Conservation (phyloP, 2,797 vertebrate genomes). For the Ptychadena robeensis region DNA sequence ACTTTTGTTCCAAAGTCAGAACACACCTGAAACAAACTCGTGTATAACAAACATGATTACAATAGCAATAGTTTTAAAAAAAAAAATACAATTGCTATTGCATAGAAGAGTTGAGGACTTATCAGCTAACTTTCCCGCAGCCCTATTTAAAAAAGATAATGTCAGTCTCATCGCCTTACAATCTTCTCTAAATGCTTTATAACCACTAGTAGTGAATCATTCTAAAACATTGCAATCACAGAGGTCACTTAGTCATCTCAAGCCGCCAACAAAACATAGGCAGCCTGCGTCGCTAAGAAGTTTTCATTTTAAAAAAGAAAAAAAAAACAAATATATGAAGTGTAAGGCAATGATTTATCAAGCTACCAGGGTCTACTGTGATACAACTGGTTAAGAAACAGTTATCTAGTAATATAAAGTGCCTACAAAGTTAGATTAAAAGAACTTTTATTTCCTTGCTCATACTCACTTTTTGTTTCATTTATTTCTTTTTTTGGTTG, state of each 20-base stretch:
- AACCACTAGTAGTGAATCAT: conserved; percentile 47
- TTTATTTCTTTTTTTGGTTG: neutral
- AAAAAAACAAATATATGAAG: neutral
- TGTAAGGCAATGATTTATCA: neutral
- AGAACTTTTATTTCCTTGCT: neutral
- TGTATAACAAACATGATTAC: conserved; percentile 3
- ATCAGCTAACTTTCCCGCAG: conserved; percentile 27
- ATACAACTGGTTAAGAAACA: no score
- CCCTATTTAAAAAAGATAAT: conserved; percentile 42
- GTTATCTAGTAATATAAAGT: no score
- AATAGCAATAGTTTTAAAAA: no score
- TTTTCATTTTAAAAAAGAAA: conserved; percentile 13
- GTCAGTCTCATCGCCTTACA: conserved; percentile 40
- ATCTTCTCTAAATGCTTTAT: conserved; percentile 52
- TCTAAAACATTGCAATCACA: conserved; percentile 53
- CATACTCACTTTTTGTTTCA: no score
- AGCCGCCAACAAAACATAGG: conserved; percentile 16
- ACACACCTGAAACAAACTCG: conserved; percentile 17
- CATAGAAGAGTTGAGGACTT: conserved; percentile 29
- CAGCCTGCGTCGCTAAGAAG: neutral
- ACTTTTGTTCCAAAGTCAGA: conserved; percentile 21
- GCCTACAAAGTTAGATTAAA: neutral
- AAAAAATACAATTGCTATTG: conserved; percentile 22
- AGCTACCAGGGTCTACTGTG: neutral
- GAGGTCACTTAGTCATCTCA: conserved; percentile 37